Percentiles rank a stretch among this genome's conserved stretches.
Conservation (phyloP, 2,797 vertebrate genomes). For the Hippopotamyrus pictus region DNA sequence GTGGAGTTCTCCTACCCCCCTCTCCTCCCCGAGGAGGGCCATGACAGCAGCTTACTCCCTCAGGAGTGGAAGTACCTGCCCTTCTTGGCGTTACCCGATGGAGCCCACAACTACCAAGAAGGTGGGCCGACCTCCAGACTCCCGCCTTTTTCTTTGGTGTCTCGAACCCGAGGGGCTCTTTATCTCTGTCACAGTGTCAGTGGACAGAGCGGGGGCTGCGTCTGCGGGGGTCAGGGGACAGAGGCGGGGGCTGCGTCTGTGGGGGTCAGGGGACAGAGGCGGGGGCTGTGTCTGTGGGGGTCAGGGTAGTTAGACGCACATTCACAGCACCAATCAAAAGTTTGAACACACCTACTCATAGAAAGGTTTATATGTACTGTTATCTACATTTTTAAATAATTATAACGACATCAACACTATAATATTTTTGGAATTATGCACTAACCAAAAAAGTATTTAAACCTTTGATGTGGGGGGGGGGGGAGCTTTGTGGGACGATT, state of each 20-base stretch:
- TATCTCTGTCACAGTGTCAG: not conserved
- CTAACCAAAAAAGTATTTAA: not conserved
- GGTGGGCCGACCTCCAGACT: constrained; percentile 55
- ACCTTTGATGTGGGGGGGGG: not conserved
- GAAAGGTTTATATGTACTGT: not conserved
- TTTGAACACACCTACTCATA: not conserved
- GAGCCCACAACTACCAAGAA: constrained; percentile 95
- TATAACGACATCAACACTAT: not conserved
- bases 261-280: no score
- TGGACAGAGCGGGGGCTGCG: not conserved
- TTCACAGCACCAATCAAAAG: no score
- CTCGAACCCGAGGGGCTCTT: not conserved
- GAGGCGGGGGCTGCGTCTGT: no score
- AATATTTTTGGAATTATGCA: not conserved
- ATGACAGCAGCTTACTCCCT: constrained; percentile 80
- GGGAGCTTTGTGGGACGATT: not conserved
- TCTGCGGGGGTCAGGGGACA: not conserved
- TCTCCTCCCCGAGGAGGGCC: constrained; percentile 73
- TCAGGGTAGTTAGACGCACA: no score
- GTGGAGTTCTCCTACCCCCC: constrained; percentile 95
- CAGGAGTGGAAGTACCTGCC: constrained; percentile 94
- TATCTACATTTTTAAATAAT: not conserved
- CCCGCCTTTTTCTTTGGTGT: not conserved
- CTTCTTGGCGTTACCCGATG: constrained; percentile 89
- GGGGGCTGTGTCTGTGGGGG: no score